Percentiles rank a stretch among this genome's conserved stretches.
Evolutionary conservation across 2,797 vertebrate species (phyloP).

Genomic region (Clangula hyemalis): DNA sequence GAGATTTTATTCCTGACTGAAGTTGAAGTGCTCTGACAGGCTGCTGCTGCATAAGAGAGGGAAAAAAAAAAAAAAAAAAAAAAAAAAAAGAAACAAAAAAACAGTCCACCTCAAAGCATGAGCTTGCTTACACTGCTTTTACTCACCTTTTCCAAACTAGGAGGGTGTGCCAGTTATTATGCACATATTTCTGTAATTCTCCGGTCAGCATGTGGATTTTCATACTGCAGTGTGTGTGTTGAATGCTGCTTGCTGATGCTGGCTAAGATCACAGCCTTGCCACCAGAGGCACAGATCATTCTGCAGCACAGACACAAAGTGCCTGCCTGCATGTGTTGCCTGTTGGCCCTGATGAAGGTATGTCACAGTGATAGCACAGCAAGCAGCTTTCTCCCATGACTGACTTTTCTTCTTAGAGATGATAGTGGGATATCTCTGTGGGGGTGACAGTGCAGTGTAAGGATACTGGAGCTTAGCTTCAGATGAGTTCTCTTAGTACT

Average conservation of each 20-base stretch:
- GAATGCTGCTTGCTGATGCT: not conserved
- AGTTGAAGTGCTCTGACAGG: not conserved
- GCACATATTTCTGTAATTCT: not conserved
- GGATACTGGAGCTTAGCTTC: not conserved
- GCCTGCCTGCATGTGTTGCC: not conserved
- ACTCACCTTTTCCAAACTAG: not conserved
- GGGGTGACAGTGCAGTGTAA: not conserved
- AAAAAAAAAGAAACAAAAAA: not conserved
- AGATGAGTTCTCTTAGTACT: not conserved
- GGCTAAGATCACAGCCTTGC: not conserved
- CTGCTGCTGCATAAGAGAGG: not conserved
- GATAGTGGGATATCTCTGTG: not conserved
- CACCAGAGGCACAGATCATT: not conserved
- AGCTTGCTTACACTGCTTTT: not conserved
- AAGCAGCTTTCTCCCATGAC: not conserved
- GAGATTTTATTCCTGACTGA: not conserved
- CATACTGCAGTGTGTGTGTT: not conserved
- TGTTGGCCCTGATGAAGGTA: not conserved
- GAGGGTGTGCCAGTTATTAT: not conserved
- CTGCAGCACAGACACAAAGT: not conserved
- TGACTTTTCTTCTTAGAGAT: not conserved
- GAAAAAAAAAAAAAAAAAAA: not conserved
- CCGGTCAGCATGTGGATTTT: not conserved
- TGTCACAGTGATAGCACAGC: not conserved
- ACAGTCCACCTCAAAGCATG: not conserved